Percentiles rank a stretch among this genome's conserved stretches.
These are phyloP conservation scores for Amorpha juglandis DNA, from an alignment of 2,888 invertebrate genomes.

Conservation along the genomic window DNA sequence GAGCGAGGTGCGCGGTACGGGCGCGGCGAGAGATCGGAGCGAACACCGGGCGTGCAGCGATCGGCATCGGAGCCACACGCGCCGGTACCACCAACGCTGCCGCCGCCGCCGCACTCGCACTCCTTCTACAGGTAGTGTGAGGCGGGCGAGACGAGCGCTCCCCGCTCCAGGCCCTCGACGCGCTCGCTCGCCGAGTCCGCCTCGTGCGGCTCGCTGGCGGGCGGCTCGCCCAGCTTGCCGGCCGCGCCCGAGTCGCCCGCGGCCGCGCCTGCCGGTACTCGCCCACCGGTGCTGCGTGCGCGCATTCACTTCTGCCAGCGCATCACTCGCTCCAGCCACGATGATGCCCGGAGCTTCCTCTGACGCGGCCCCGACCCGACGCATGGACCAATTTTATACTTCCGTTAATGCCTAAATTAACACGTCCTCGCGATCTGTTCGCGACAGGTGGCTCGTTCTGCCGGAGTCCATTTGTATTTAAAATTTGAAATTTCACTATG, in stretches of 20 bases:
- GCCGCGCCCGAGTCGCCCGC: slow-evolving; percentile 46
- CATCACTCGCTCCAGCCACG: slow-evolving; percentile 66
- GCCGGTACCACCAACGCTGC: slow-evolving; percentile 76
- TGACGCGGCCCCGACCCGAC: slow-evolving; percentile 65
- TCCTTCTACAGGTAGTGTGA: slow-evolving; percentile 83
- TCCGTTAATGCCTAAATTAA: slow-evolving; percentile 70
- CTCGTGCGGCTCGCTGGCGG: slow-evolving; percentile 74
- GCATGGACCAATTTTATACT: slow-evolving; percentile 81
- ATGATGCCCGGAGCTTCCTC: slow-evolving; percentile 72
- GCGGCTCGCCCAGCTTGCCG: slow-evolving; percentile 44
- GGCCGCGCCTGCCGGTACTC: slow-evolving; percentile 47
- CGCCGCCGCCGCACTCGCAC: slow-evolving; percentile 82
- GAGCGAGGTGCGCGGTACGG: slow-evolving; percentile 52
- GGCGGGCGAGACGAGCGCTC: slow-evolving; percentile 80
- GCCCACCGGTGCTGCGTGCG: slow-evolving; percentile 56
- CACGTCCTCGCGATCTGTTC: slow-evolving; percentile 71
- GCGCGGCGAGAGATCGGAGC: slow-evolving; percentile 60
- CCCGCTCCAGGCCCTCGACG: slow-evolving; percentile 72
- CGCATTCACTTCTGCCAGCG: slow-evolving; percentile 78
- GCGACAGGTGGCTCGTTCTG: slow-evolving; percentile 54
- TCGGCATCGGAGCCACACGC: slow-evolving; percentile 86
- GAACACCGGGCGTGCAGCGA: slow-evolving; percentile 83
- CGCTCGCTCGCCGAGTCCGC: slow-evolving; percentile 81
- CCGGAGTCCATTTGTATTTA: slow-evolving; percentile 72
- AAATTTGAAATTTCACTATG: slow-evolving; percentile 55